Base-by-base conservation (phyloP, 2,113 vertebrate genomes). In the Tringa solitaria region DNA sequence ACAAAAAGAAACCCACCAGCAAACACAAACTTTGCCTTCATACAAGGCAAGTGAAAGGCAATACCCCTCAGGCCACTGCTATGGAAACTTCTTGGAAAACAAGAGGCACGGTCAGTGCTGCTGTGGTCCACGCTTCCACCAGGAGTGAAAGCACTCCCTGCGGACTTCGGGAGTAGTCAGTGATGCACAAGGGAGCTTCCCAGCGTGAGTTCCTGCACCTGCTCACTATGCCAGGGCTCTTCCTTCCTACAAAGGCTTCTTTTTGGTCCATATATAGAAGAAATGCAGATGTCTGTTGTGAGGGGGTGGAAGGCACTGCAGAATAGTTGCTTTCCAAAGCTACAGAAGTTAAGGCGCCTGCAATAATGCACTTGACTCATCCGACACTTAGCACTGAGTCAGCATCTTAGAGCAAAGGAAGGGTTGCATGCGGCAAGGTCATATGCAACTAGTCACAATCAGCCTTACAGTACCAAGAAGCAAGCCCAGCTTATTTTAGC, bases 251-350 rank as follows among this genome's bases (percentile, higher is more conserved):
- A 67, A 61, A 95, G 43, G 8, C 54, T 84, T 87, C 69, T 54
- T 89, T 90, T 84, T 73, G 19, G 2, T 74, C 50, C 92, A 59
- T 84, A 61, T 89, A 76, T 93, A 81, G 89, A 89, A 67, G 59
- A 94, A 93, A 90, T 93, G 90, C 93, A 95, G 91, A 89, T 93
- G 88, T 93, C 45, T 86, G 54, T 61, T 81, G 41, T 67, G 83
- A 90, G 86, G 41, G 72, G n/a, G 67, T 84, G 89, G 83, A 77
- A 90, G 17, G 32, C 72, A 53, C 43, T 65, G 68, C 24, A 1
- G 35, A 92, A 74, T 30, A 69, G 37, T 51, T 84, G 68, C 45
- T 89, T 95, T 90, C 19, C 64, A 67, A 86, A 95, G 63, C 80
- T 90, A 26, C 27, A 93, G 79, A 85, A 93, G 67, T 48, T 67